These are phyloP conservation scores for Andricus grossulariae DNA, from an alignment of 1,140 invertebrate species.

Conservation along the genomic window DNA sequence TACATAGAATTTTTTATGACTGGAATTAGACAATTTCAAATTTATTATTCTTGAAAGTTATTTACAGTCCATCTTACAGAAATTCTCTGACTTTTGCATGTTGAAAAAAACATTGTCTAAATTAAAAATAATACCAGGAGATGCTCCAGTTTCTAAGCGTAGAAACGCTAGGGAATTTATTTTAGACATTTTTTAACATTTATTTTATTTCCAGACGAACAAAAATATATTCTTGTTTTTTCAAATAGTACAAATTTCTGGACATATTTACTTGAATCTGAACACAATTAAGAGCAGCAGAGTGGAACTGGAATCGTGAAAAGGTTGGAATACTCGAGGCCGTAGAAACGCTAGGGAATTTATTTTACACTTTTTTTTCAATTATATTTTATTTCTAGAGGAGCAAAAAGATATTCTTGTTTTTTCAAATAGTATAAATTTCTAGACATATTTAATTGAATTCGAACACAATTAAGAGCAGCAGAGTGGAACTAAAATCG, in stretches of 20 bases:
- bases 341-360: not conserved
- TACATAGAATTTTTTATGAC: no score
- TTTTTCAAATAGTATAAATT: not conserved
- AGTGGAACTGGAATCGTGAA: slow-evolving; percentile 21
- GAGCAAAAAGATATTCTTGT: not conserved
- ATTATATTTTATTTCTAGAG: not conserved
- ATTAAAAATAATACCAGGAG: no score
- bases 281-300: slow-evolving; percentile 6
- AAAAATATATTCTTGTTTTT: no score
- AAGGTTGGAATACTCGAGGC: slow-evolving; percentile 9
- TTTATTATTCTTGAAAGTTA: no score
- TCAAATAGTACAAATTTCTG: slow-evolving; percentile 1
- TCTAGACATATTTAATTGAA: not conserved
- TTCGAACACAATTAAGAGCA: slow-evolving; percentile 3
- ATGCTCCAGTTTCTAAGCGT: no score
- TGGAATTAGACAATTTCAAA: no score
- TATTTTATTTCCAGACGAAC: not conserved
- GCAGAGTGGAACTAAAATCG: slow-evolving; percentile 11
- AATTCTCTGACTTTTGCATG: no score
- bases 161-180: no score
- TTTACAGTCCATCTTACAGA: no score
- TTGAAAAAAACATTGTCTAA: no score
- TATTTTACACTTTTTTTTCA: no score
- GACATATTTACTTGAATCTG: slow-evolving; percentile 5
- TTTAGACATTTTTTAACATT: no score